Base-by-base conservation (phyloP, 1,140 invertebrate species). In the Hyphantria cunea region DNA sequence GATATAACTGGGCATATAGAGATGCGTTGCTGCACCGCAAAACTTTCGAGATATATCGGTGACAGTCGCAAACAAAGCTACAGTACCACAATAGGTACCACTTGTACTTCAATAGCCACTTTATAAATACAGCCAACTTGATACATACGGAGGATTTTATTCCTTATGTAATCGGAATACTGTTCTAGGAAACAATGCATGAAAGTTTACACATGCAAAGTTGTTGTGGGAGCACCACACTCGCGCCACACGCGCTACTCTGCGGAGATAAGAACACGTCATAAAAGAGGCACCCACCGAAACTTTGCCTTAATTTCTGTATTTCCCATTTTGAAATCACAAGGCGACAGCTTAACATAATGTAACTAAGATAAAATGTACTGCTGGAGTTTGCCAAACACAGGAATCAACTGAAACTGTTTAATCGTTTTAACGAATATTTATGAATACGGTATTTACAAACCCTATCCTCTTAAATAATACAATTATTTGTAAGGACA, bases 11-110 rank as follows among this genome's bases (percentile, higher is more conserved):
- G 51, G 65, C 56, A 37, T 14, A 63, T 42, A 49, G 64, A 65
- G 68, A 74, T 77, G 74, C 74, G 69, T 74, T 65, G 75, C 63
- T 77, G 74, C 74, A 74, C 67, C 62, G 76, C 73, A 76, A 61
- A 85, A 88, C 74, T 87, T 87, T 80, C 66, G 73, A 84, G 75
- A 86, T 86, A 84, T 86, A 86, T 88, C 82, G 76, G 78, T 68
- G 81, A 77, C 81, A 79, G 70, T 74, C 62, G 71, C 76, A 78
- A 79, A 86, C 81, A 86, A 80, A 86, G 80, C 78, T 64, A 32
- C 69, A 56, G 66, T 66, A 64, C 77, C 77, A 82, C 81, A 85
- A 84, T 81, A 69, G 62, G 62, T 69, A 80, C 71, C 74, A 71
- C 67, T 68, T 74, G 72, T 70, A 73, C 64, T 53, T 66, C 64